Percentiles rank a stretch among this genome's conserved stretches.
These are phyloP conservation scores for Pica pica DNA, from an alignment of 2,113 vertebrate genomes.

Conservation along the genomic window DNA sequence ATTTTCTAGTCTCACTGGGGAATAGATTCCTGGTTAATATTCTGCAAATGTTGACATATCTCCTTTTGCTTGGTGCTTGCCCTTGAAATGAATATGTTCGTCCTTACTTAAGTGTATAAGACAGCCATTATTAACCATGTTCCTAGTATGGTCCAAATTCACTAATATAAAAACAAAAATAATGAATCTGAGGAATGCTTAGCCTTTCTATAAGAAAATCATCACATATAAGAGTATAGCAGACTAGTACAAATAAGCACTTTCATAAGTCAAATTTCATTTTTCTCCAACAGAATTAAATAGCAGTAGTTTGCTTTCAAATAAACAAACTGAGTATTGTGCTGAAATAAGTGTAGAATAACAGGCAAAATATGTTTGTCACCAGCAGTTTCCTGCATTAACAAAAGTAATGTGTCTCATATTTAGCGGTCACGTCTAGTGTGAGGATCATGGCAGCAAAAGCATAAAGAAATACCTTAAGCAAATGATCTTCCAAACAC, in stretches of 20 bases:
- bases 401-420: neutral
- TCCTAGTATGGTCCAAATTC: neutral
- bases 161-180: neutral
- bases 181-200: neutral
- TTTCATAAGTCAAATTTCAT: neutral
- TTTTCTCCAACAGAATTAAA: neutral
- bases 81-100: neutral
- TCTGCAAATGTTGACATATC: neutral
- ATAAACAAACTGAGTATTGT: neutral
- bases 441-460: neutral
- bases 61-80: neutral
- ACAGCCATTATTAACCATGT: neutral
- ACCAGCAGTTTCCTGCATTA: neutral
- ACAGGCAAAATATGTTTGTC: neutral
- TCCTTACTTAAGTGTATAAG: neutral
- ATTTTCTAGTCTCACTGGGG: neutral
- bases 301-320: neutral
- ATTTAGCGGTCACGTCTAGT: accelerated
- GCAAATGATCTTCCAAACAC: neutral
- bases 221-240: neutral
- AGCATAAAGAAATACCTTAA: neutral
- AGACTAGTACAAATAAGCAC: neutral
- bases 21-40: neutral
- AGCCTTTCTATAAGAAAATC: neutral
- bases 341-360: neutral